Base-by-base conservation (phyloP, 2,888 invertebrate genomes). In the Anthrax anthrax region DNA sequence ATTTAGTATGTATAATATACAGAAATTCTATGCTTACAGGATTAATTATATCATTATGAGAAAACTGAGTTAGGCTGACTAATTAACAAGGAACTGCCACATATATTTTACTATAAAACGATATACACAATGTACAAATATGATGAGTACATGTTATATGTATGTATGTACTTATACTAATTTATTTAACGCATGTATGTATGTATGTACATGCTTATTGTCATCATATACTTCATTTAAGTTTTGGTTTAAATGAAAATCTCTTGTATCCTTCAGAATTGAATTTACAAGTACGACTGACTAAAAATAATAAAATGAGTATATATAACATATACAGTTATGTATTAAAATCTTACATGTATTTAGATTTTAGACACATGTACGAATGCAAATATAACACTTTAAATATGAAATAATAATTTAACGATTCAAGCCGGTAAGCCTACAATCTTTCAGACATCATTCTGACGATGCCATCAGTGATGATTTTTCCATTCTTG, bases 1-100 rank as follows among this genome's bases (percentile, higher is more conserved):
- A n/a, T n/a, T n/a, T n/a, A n/a, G n/a, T n/a, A n/a, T n/a, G n/a
- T n/a, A n/a, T n/a, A n/a, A 46, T 40, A 41, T 37, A 42, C 58
- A 54, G 62, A 62, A 67, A 65, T 63, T 62, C 60, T 64, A 66
- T 64, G 62, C 67, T 64, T 60, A 57, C 58, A 58, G 66, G 67
- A 67, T 67, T 66, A 66, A 66, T 67, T 65, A 66, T 61, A 60
- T 58, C 61, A 64, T 66, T 65, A 65, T 61, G 60, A 61, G 59
- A 59, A 57, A 52, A 52, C 47, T 45, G 50, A 50, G 50, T 49
- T 47, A 43, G 44, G 48, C 49, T 51, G 48, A 48, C 50, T 50
- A 50, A 50, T 50, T 50, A 50, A 50, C 50, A 48, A 47, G 48
- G 36, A 37, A 41, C 16, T 27, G 41, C 14, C 8, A 41, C 14